Evolutionary conservation across 2,888 invertebrate species (phyloP), one percentile per base, ranked within the genome.

Genomic region (Rhopalosiphum nymphaeae): DNA sequence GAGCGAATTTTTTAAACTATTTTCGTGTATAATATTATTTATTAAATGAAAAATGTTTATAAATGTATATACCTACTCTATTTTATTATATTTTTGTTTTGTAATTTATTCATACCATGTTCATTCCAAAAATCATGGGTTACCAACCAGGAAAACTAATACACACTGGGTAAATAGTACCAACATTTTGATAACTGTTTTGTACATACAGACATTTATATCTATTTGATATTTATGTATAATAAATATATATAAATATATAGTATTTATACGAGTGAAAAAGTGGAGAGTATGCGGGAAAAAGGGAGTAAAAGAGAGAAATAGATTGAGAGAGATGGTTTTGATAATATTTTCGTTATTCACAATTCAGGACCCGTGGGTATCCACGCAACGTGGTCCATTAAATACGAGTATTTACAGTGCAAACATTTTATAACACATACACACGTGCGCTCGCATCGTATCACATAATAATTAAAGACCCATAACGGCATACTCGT

Each of bases 331-430:
- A 86, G 46, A 4, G 44, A 85, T 44, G 26, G 44, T 67, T 92
- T 88, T n/a, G 78, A 67, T 92, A 53, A 78, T 92, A 89, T 88
- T 91, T 94, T 90, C 67, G 61, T 90, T 93, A 57, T 57, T 90
- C n/a, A 53, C 49, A 36, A 11, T 67, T 57, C 91, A 46, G 13
- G 26, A 16, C 13, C 25, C 86, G 86, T 49, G 61, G 26, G 84
- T 36, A 78, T 46, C 67, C 46, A n/a, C 36, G 85, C 29, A 10
- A 67, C 53, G 53, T 56, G 29, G 57, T 93, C 90, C 90, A 93
- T 93, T 93, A 91, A 86, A 67, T 36, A 44, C 61, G 3, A 42
- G 56, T 94, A 61, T 94, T 94, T 93, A 57, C 91, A 86, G 42
- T 91, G 94, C 86, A 86, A 94, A 94, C 86, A 67, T 91, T 94